These are phyloP conservation scores for Calyptomena viridis DNA, from an alignment of 2,113 vertebrate species.

Conservation along the genomic window DNA sequence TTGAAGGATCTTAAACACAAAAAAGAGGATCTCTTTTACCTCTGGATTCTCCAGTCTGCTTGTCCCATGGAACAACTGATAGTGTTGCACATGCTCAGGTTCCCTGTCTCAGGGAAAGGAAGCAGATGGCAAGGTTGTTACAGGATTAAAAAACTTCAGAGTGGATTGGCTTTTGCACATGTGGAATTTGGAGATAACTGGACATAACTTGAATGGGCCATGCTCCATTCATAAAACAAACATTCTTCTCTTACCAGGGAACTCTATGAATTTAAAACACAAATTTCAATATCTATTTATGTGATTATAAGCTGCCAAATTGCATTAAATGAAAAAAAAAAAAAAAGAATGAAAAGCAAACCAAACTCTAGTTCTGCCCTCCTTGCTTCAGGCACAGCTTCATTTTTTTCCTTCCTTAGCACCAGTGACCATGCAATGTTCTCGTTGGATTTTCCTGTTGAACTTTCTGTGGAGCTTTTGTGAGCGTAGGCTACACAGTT, in stretches of 20 bases:
- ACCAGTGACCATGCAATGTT: background rate
- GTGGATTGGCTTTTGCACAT: background rate
- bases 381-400: background rate
- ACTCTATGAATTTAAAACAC: background rate
- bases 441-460: background rate
- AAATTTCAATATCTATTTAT: background rate
- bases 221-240: background rate
- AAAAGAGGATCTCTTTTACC: background rate
- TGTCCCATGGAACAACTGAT: background rate
- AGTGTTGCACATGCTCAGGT: background rate
- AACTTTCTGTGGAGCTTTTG: background rate
- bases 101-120: background rate
- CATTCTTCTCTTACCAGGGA: background rate
- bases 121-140: background rate
- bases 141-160: background rate
- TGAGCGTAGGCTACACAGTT: background rate
- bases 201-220: background rate
- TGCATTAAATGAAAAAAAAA: background rate
- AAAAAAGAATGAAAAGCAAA: background rate
- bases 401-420: background rate
- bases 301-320: background rate
- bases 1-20: background rate
- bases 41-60: background rate
- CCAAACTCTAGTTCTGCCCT: background rate
- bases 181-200: background rate